Conservation (phyloP, 2,113 vertebrate species). For the Meleagris gallopavo region DNA sequence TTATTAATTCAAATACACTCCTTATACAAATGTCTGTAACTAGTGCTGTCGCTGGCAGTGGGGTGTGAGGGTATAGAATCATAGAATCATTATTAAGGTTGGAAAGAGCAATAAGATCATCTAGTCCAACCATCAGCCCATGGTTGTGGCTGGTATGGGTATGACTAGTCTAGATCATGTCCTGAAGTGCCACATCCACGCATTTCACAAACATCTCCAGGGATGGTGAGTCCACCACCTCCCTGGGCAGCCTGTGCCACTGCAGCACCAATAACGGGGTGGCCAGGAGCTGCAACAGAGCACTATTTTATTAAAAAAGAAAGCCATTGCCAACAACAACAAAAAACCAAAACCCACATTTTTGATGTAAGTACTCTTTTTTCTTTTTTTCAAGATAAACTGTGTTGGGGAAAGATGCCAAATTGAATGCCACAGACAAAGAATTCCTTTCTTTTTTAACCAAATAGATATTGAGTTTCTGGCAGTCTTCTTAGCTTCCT, state of each 20-base stretch:
- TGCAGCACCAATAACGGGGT: too few relatives aligned
- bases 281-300: not conserved
- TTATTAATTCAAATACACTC: constrained; percentile 16
- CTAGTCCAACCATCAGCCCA: too few relatives aligned
- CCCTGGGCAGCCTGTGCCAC: too few relatives aligned
- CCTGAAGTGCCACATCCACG: too few relatives aligned
- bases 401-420: not conserved
- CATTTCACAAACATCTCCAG: too few relatives aligned
- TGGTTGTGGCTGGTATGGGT: too few relatives aligned
- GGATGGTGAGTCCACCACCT: too few relatives aligned
- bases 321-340: too few relatives aligned
- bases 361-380: not conserved
- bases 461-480: not conserved
- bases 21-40: not conserved
- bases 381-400: not conserved
- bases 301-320: not conserved
- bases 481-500: not conserved
- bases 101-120: too few relatives aligned
- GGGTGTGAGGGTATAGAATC: not conserved
- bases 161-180: too few relatives aligned
- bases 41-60: not conserved
- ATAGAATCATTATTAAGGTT: too few relatives aligned
- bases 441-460: not conserved
- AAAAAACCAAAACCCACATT: not conserved
- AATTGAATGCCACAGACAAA: not conserved